Conservation (phyloP, 2,797 vertebrate species). For the Sebastes iracundus region DNA sequence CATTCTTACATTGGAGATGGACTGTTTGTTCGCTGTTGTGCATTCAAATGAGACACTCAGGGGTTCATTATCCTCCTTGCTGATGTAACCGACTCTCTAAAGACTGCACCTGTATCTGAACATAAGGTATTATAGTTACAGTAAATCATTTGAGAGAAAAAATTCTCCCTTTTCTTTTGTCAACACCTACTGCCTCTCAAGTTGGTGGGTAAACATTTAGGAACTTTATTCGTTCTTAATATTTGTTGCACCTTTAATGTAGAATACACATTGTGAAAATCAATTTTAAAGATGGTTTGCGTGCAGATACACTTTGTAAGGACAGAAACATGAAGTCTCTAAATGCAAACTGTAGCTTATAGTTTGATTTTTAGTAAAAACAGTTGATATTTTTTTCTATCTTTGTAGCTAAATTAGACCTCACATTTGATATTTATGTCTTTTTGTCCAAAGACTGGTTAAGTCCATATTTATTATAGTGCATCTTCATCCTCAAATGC, state of each 20-base stretch:
- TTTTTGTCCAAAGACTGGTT: background rate
- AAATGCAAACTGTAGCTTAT: background rate
- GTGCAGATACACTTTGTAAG: background rate
- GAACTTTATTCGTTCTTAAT: background rate
- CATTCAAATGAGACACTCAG: constrained; percentile 38
- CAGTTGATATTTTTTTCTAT: background rate
- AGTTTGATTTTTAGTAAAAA: background rate
- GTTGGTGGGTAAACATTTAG: background rate
- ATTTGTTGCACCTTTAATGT: background rate
- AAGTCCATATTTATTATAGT: background rate
- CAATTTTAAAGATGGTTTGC: background rate
- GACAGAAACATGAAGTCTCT: background rate
- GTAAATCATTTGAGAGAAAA: constrained; percentile 5
- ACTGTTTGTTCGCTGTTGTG: background rate
- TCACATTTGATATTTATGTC: background rate
- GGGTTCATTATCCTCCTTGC: constrained; percentile 29
- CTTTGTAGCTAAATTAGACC: background rate
- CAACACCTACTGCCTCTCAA: background rate
- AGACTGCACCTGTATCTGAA: constrained; percentile 23
- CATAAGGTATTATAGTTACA: constrained; percentile 2
- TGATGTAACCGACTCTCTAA: constrained; percentile 32
- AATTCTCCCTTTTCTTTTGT: background rate
- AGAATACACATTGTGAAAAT: background rate
- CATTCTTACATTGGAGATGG: background rate
- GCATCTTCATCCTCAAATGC: background rate